Evolutionary conservation across 1,140 invertebrate species (phyloP).

Genomic region (Oncopodura yosiiana): DNA sequence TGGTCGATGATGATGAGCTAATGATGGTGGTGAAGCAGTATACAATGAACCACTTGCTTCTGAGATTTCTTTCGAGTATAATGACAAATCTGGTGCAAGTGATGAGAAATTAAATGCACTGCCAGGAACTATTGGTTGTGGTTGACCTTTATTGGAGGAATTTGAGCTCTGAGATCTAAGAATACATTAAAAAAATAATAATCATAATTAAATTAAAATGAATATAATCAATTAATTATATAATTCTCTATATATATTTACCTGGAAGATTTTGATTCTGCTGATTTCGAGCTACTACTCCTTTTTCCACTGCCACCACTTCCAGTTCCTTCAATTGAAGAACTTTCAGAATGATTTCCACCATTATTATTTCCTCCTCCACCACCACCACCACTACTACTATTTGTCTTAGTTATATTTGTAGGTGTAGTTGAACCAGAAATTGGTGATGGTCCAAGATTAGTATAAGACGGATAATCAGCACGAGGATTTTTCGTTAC

Average conservation of each 20-base stretch:
- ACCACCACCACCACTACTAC: not conserved
- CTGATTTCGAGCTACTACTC: slow-evolving; percentile 14
- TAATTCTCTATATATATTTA: not conserved
- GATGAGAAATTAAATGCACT: slow-evolving; percentile 32
- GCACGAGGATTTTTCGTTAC: slow-evolving; percentile 25
- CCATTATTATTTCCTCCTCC: not conserved
- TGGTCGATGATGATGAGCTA: slow-evolving; percentile 25
- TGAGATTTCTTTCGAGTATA: slow-evolving; percentile 33
- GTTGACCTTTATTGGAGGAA: slow-evolving; percentile 4
- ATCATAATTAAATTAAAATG: not conserved
- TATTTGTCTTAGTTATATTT: not conserved
- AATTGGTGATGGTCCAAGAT: not conserved
- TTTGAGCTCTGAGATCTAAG: slow-evolving; percentile 22
- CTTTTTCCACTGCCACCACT: not conserved
- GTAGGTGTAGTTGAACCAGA: slow-evolving; percentile 2
- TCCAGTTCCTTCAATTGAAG: not conserved
- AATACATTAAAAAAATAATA: not conserved
- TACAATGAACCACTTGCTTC: slow-evolving; percentile 21
- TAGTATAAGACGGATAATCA: slow-evolving; percentile 14
- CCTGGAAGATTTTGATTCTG: slow-evolving; percentile 16
- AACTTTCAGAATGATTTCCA: not conserved
- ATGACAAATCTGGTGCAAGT: slow-evolving; percentile 20
- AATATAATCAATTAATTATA: not conserved
- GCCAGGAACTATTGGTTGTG: slow-evolving; percentile 20
- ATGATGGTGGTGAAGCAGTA: slow-evolving; percentile 7